Conservation (phyloP, 2,113 vertebrate species). For the Willisornis vidua region DNA sequence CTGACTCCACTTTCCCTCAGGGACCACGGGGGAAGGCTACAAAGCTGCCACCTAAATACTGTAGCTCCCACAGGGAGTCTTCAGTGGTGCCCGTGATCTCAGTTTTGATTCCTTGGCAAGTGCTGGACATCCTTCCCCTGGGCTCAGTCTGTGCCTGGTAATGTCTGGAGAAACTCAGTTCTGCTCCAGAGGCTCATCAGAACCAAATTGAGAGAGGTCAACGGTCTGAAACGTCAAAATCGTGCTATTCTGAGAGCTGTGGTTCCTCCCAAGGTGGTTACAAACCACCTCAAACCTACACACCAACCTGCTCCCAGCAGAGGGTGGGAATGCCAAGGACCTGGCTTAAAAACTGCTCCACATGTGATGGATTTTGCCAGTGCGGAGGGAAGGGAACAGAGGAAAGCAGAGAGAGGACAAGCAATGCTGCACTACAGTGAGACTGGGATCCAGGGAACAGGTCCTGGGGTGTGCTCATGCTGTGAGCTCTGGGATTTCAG, state of each 20-base stretch:
- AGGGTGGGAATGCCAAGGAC: no score
- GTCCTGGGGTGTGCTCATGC: background rate
- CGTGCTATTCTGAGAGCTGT: background rate
- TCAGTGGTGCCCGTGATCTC: background rate
- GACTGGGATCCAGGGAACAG: background rate
- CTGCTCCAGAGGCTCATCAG: background rate
- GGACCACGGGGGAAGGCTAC: no score
- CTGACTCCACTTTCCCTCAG: accelerated
- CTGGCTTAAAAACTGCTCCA: background rate
- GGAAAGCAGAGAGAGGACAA: background rate
- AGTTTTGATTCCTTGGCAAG: background rate
- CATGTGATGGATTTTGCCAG: background rate
- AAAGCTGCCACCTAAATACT: background rate
- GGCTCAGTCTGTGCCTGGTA: background rate
- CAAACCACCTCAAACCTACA: background rate
- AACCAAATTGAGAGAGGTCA: background rate
- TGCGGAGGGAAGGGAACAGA: background rate
- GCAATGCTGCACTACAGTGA: background rate
- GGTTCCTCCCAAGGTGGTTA: background rate
- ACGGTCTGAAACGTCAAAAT: background rate
- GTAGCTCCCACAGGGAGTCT: background rate
- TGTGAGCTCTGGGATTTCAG: background rate
- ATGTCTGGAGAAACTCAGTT: accelerated
- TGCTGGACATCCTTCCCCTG: accelerated
- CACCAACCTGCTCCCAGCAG: background rate